phyloP scores from a whole-genome alignment of 2,888 invertebrate species.

The Meandrusa payeni region DNA sequence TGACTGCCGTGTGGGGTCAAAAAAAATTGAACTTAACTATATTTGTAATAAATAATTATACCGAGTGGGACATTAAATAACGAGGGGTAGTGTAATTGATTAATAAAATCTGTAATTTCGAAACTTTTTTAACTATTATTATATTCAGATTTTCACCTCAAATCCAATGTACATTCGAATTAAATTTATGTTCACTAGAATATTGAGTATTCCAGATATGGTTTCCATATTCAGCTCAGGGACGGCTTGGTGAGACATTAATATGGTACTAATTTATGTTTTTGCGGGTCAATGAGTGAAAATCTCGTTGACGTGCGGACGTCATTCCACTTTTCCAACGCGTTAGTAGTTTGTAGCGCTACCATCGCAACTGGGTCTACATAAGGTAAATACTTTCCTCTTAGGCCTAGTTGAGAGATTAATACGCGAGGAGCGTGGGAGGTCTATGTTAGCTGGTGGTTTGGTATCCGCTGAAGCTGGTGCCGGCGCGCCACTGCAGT shows the following conservation, averaged over 20 bases:
- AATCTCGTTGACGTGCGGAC: conserved; percentile 69
- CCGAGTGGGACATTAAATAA: no score
- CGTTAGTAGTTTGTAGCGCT: conserved; percentile 62
- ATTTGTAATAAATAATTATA: no score
- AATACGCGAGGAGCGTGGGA: conserved; percentile 34
- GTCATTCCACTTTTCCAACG: conserved; percentile 79
- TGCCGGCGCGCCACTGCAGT: conserved; percentile 65
- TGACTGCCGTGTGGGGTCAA: no score
- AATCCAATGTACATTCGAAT: no score
- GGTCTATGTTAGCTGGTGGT: conserved; percentile 53
- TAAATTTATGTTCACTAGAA: no score
- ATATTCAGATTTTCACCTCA: no score
- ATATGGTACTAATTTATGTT: conserved; percentile 60
- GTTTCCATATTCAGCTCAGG: no score
- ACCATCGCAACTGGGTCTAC: conserved; percentile 49
- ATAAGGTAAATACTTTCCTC: conserved; percentile 36
- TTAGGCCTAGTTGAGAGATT: conserved; percentile 31
- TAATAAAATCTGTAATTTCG: no score
- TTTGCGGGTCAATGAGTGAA: conserved; percentile 73
- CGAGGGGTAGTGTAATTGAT: no score
- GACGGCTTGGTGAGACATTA: background rate
- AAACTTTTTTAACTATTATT: no score
- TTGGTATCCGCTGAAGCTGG: conserved; percentile 56
- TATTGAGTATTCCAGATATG: no score
- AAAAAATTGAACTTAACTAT: no score